Evolutionary conservation across 2,888 invertebrate genomes (phyloP), one percentile per base, ranked within the genome.

Genomic region (Eudemis profundana): DNA sequence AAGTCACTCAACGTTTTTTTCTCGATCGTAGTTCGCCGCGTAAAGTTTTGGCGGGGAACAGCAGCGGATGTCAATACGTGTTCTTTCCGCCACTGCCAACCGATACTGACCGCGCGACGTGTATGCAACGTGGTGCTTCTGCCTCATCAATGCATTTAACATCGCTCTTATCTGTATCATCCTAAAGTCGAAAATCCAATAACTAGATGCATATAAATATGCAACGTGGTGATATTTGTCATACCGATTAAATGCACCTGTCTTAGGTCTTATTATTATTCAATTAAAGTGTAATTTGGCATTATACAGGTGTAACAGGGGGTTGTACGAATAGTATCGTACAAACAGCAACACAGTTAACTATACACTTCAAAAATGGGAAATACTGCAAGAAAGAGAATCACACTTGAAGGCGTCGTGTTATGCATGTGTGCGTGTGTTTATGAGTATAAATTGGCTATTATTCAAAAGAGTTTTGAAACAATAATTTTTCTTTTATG

Each of bases 51-150:
- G 62, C 67, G 67, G 57, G 62, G 38, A 40, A 62, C 36, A 23
- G 46, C 12, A 53, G 59, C 47, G 47, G 53, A 60, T n/a, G 46
- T 21, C 38, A 3, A 27, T 36, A 70, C 73, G 63, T 66, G 70
- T 69, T 36, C 36, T 19, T 47, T 15, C 8, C 4, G 5, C 66
- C 49, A 66, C 70, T 61, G 61, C 68, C 54, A 69, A 69, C 70
- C 70, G 65, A 70, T 59, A 76, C 76, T 76, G 70, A 50, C 38
- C 57, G 57, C 53, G 54, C 42, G 38, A 59, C 62, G 59, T 44
- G 62, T 66, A 53, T 42, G 68, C 68, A 66, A 66, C 57, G 64
- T 64, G 64, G 63, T 64, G 33, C 21, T 51, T 64, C 50, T 40
- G 15, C 42, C 33, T 5, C 15, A 36, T 33, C 7, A 17, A 3